phyloP scores from a whole-genome alignment of 2,888 invertebrate species.

The Synergus umbraculus region DNA sequence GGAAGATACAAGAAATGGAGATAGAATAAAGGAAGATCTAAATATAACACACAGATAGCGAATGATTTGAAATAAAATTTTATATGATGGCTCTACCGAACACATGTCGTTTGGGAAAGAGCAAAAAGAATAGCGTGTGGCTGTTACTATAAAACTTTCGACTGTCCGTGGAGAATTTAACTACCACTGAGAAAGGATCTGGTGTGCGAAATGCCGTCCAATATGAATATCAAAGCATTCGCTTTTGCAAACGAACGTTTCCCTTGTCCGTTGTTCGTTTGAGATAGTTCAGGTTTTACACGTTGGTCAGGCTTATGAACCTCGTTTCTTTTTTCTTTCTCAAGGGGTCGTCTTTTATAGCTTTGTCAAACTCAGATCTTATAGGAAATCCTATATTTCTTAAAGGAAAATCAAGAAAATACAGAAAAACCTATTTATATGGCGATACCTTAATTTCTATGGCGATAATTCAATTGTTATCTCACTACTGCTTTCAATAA shows the following conservation, averaged over 20 bases:
- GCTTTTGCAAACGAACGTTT: slow-evolving; percentile 59
- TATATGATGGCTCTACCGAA: not conserved
- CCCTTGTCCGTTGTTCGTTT: slow-evolving; percentile 42
- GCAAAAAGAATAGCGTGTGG: slow-evolving; percentile 22
- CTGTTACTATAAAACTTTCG: slow-evolving; percentile 47
- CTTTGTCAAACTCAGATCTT: slow-evolving; percentile 18
- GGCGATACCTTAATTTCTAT: not conserved
- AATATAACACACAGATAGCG: not conserved
- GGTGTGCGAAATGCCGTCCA: slow-evolving; percentile 52
- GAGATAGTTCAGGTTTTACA: slow-evolving; percentile 41
- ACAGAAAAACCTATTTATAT: not conserved
- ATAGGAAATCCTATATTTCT: too few relatives aligned
- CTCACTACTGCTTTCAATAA: not conserved
- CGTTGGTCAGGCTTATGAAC: slow-evolving; percentile 39
- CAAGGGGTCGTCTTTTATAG: slow-evolving; percentile 24
- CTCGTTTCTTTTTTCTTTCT: slow-evolving; percentile 8
- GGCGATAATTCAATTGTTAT: not conserved
- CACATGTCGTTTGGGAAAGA: slow-evolving; percentile 25
- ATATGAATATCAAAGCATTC: slow-evolving; percentile 63
- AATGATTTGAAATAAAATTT: slow-evolving; percentile 38
- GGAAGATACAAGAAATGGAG: not conserved
- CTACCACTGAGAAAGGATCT: slow-evolving; percentile 47
- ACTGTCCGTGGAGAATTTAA: slow-evolving; percentile 49
- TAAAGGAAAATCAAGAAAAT: not conserved
- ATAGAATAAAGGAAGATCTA: not conserved